Evolutionary conservation across 2,113 vertebrate genomes (phyloP), one percentile per base, ranked within the genome.

Genomic region (Ranitomeya imitator): DNA sequence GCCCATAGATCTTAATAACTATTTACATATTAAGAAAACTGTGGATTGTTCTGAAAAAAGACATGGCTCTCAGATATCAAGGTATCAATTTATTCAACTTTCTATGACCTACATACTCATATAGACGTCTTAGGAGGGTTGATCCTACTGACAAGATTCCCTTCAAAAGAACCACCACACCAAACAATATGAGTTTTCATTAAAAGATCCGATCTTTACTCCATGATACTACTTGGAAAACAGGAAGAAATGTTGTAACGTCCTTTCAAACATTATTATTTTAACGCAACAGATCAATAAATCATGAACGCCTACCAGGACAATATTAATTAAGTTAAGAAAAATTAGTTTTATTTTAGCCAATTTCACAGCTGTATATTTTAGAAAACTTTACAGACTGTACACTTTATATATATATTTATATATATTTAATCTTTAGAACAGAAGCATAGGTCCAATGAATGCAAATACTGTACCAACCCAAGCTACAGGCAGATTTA

Each of bases 301-400:
- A 88, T 26, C 9, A 88, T 14, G 26, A 83, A 63, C 26, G 18
- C 71, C 21, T 88, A 15, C 57, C 19, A 71, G 16, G 15, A 87
- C 74, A 60, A 6, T 79, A 13, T 26, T 55, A 83, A 61, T 92
- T 94, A 93, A 94, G 95, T 95, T 96, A 95, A 94, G 95, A 97
- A 96, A 96, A 96, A 96, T 96, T 96, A 95, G 94, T 94, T 97
- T 96, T 96, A 97, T 97, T 97, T 92, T 95, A 95, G 95, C 95
- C 95, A 95, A 94, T 95, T 96, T 96, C 95, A 97, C 95, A 96
- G 95, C 95, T 95, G 95, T 94, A 96, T 96, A 96, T 96, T 95
- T 95, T 96, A 97, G 96, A 97, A 96, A 96, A 96, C 96, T 97
- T 96, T 96, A 96, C 96, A 96, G 96, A 96, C 95, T 97, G 96